Evolutionary conservation across 2,797 vertebrate genomes (phyloP), one percentile per base, ranked within the genome.

Genomic region (Acestrorhynchus altus): DNA sequence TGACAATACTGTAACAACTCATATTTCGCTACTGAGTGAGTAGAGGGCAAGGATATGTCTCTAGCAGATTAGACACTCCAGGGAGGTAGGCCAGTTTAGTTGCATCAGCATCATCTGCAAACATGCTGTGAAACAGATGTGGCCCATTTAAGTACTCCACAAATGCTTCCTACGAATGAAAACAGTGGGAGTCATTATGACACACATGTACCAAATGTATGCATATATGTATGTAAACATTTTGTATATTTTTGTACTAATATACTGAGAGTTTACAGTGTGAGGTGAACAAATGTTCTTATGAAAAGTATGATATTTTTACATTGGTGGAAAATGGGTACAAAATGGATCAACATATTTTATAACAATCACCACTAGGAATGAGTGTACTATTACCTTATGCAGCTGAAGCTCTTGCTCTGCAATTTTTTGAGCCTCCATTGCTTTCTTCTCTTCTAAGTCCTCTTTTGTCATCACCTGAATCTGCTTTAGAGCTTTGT

Each of bases 41-140:
- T n/a, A n/a, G n/a, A n/a, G n/a, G n/a, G n/a, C n/a, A 94, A 97
- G 94, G 97, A 99, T 99, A 99, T 99, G 69, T 72, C 35, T 95
- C 91, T 51, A 96, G 86, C 39, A 96, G 87, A 4, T n/a, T 69
- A 1, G 67, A 24, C 63, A 95, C 89, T 51, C 87, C 94, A 1
- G 95, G 93, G 49, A 96, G 85, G 47, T 59, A 69, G 11, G 84
- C 86, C 52, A 98, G 83, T 40, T 86, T 94, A 39, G n/a, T 83
- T 78, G 91, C 91, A 67, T 96, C 94, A 35, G 86, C 54, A 63
- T 98, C 95, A 16, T 94, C 94, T 3, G 81, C 77, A 18, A 93
- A 90, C 93, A 98, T 91, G 89, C 84, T 93, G 68, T 95, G 87
- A 74, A 95, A 96, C 56, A n/a, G 91, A 85, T 87, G 81, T 4